Base-by-base conservation (phyloP, 1,140 invertebrate genomes). In the Uloborus diversus region DNA sequence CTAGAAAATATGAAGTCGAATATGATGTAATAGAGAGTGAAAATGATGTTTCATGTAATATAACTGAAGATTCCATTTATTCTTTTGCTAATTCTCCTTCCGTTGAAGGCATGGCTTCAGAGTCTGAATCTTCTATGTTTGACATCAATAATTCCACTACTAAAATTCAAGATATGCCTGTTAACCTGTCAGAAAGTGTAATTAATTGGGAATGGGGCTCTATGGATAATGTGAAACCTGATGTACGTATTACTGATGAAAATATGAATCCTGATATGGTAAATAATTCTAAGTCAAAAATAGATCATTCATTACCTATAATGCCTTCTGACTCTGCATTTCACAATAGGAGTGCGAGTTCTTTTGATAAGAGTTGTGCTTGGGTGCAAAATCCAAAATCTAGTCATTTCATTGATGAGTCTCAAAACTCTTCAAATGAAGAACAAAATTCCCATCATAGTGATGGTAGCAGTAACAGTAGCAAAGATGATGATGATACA, bases 401-500 rank as follows among this genome's bases (percentile, higher is more conserved):
- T 23, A 25, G 28, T 37, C 32, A 42, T 20, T 30, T 68, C 17
- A 53, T 75, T 32, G 47, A 51, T 49, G 59, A 51, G 33, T 64
- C 71, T 37, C 71, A 62, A 37, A 56, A 66, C 66, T 65, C 73
- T 11, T 65, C 73, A 9, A 78, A 56, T 61, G 73, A 37, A n/a
- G 73, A 78, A 56, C 42, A 49, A 37, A 56, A 65, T 30, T 78
- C 73, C 2, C 57, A 64, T 27, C 73, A 78, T 57, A 78, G 66
- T 79, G 53, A 73, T 49, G 42, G 56, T 37, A 71, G 56, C 42
- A 79, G 76, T 27, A 78, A 78, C 23, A 76, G 73, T 13, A 78
- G 62, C 30, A 75, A 64, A 49, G 37, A 82, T 61, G 69, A 68
- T 57, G 42, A 81, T 32, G 81, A 80, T 59, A 61, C 61, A 27